Conservation (phyloP, 1,140 invertebrate genomes). For the Marisa cornuarietis region DNA sequence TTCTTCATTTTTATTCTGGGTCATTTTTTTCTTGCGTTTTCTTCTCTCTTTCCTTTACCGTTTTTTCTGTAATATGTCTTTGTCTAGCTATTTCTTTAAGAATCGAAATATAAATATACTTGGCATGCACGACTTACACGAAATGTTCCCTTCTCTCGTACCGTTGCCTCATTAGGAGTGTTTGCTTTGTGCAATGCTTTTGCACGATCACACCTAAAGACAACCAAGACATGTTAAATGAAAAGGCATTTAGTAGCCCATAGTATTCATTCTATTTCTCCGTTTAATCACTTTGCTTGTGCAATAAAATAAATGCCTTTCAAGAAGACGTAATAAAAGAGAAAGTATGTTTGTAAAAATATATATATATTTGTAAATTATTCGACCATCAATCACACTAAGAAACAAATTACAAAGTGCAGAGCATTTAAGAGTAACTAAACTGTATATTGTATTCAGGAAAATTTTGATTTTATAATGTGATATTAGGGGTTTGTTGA, state of each 20-base stretch:
- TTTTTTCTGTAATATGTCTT: constrained; percentile 3
- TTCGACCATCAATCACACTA: too few species aligned
- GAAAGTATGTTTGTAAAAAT: too few species aligned
- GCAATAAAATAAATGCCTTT: too few species aligned
- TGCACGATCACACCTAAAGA: not conserved
- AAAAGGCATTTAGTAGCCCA: too few species aligned
- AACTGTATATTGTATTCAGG: not conserved
- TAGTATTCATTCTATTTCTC: too few species aligned
- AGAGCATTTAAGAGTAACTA: too few species aligned
- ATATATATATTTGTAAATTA: too few species aligned
- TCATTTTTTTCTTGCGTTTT: not conserved
- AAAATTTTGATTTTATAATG: not conserved
- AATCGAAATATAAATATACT: not conserved
- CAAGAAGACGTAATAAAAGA: too few species aligned
- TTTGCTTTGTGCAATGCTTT: not conserved
- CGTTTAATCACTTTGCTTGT: too few species aligned
- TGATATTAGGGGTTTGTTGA: not conserved
- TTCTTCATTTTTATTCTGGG: not conserved
- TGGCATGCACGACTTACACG: not conserved
- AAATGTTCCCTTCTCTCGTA: not conserved
- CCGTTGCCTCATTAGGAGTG: not conserved
- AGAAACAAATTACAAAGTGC: too few species aligned
- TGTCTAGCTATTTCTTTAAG: not conserved
- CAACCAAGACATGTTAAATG: not conserved
- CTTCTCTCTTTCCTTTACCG: not conserved